Conservation (phyloP, 2,797 vertebrate species). For the Eurystomus glaucurus region DNA sequence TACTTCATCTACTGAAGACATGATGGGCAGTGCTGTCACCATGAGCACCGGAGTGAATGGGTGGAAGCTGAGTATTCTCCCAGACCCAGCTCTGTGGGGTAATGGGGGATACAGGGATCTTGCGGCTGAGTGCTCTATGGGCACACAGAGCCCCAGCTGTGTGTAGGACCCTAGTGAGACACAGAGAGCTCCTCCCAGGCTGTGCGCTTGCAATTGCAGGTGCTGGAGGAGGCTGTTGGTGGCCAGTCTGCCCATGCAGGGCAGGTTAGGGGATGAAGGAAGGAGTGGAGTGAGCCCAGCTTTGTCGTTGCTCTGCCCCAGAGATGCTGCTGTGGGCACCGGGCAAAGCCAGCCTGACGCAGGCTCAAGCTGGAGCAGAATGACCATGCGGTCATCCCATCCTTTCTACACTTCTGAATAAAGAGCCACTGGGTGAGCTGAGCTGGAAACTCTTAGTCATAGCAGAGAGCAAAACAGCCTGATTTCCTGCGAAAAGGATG, state of each 20-base stretch:
- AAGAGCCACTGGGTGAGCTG: rapidly evolving
- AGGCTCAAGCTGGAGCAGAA: not conserved
- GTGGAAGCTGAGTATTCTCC: not conserved
- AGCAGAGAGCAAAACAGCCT: not conserved
- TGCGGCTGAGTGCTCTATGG: not conserved
- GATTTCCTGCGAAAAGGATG: not conserved
- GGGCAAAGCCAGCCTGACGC: not conserved
- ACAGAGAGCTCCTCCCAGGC: not conserved
- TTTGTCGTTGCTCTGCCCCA: not conserved
- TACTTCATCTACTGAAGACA: not conserved
- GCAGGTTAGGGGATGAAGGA: not conserved
- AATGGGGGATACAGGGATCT: not conserved
- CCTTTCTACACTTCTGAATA: not conserved
- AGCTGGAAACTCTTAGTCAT: not conserved
- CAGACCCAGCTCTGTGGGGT: not conserved
- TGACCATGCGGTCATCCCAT: no score
- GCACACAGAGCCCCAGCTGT: not conserved
- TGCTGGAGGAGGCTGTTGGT: not conserved
- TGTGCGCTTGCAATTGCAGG: not conserved
- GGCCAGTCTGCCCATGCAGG: not conserved
- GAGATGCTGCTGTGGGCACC: not conserved
- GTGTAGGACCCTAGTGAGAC: not conserved
- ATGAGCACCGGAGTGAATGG: not conserved
- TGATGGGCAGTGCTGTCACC: not conserved
- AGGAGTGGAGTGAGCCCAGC: not conserved